Evolutionary conservation across 2,797 vertebrate species (phyloP).

Genomic region (Sorex maritimensis): DNA sequence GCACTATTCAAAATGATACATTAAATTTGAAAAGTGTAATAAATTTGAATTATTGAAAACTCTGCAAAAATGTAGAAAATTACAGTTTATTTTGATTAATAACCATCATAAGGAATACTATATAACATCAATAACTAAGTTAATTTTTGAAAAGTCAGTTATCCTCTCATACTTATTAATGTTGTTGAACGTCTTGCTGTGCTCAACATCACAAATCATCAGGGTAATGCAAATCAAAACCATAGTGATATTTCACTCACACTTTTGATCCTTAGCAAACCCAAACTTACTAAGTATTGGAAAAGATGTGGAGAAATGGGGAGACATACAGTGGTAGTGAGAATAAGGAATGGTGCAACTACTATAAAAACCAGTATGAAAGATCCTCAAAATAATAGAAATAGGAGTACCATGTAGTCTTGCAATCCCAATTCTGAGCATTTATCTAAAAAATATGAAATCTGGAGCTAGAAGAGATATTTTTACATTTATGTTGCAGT

Average conservation of each 20-base stretch:
- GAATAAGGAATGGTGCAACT: not conserved
- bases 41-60: not conserved
- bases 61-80: slow-evolving; percentile 11
- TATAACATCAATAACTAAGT: not conserved
- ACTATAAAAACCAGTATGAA: not conserved
- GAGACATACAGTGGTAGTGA: not conserved
- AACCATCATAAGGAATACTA: not conserved
- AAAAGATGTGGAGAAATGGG: not conserved
- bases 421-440: not conserved
- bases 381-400: slow-evolving; percentile 10
- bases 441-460: not conserved
- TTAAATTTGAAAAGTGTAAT: slow-evolving; percentile 33
- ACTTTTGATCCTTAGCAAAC: not conserved
- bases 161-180: not conserved
- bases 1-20: not conserved
- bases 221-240: slow-evolving; percentile 27
- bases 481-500: not conserved
- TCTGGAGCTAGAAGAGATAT: not conserved
- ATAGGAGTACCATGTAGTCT: not conserved
- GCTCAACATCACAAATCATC: not conserved
- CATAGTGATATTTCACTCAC: not conserved
- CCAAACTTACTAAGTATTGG: not conserved
- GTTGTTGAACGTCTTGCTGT: not conserved
- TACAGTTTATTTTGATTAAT: slow-evolving; percentile 5
- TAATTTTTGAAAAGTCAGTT: not conserved